Percentiles rank a stretch among this genome's conserved stretches.
Evolutionary conservation across 2,113 vertebrate genomes (phyloP).

Genomic region (Cervus canadensis): DNA sequence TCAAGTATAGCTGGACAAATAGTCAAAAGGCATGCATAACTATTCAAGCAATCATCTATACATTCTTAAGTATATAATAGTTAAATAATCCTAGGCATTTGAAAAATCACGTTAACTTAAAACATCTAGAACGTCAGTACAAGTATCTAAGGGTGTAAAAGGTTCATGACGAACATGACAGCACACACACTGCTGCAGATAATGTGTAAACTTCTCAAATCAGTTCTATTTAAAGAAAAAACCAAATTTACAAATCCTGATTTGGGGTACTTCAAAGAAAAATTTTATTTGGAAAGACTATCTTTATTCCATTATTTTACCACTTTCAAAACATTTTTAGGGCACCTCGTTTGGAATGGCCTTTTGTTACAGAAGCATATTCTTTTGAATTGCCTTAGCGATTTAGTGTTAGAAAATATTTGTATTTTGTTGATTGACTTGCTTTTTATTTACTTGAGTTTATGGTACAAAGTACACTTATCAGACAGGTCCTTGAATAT

Average conservation of each 20-base stretch:
- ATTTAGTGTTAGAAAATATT: background rate
- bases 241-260: background rate
- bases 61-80: background rate
- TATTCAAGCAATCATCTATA: background rate
- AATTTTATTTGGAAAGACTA: background rate
- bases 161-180: background rate
- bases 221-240: background rate
- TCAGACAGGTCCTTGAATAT: background rate
- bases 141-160: background rate
- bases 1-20: background rate
- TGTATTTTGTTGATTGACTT: background rate
- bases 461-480: background rate
- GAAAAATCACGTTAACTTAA: background rate
- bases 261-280: background rate
- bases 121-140: background rate
- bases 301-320: background rate
- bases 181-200: background rate
- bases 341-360: background rate
- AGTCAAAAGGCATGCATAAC: background rate
- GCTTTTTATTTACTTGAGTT: background rate
- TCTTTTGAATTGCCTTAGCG: background rate
- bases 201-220: background rate
- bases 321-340: background rate
- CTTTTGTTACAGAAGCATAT: background rate
- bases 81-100: background rate